Conservation (phyloP, 2,888 invertebrate genomes). For the Serripes groenlandicus region DNA sequence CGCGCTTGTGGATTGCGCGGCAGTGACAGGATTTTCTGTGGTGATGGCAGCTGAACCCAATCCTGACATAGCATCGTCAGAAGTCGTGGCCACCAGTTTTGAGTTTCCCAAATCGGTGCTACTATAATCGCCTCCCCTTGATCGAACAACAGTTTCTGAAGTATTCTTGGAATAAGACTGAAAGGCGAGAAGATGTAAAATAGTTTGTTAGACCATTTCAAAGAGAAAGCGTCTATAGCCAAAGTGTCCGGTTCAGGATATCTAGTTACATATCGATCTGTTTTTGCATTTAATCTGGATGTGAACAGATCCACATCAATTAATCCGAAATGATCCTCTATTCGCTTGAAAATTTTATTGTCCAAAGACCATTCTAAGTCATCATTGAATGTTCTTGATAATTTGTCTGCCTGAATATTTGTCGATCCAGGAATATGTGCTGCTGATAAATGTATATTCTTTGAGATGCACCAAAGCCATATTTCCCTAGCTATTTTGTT, state of each 20-base stretch:
- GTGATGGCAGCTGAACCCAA: too few species aligned
- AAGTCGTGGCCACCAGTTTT: constrained; percentile 37
- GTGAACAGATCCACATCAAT: constrained; percentile 48
- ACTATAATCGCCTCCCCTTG: constrained; percentile 35
- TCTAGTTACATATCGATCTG: constrained; percentile 28
- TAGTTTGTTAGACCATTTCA: constrained; percentile 35
- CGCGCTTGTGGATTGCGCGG: too few species aligned
- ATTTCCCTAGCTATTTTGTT: constrained; percentile 7
- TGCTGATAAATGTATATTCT: constrained; percentile 41
- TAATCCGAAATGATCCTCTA: background rate
- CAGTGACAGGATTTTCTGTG: too few species aligned
- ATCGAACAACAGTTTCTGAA: constrained; percentile 46
- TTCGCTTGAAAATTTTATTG: constrained; percentile 19
- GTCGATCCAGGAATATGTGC: constrained; percentile 36
- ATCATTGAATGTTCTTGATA: constrained; percentile 21
- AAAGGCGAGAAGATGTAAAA: constrained; percentile 60
- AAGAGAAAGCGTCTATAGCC: constrained; percentile 51
- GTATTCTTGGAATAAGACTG: constrained; percentile 39
- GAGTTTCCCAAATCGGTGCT: constrained; percentile 39
- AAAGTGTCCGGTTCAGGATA: constrained; percentile 39
- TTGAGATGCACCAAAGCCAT: constrained; percentile 38
- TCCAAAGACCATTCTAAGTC: constrained; percentile 39
- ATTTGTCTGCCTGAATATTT: constrained; percentile 34
- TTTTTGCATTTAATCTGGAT: constrained; percentile 36
- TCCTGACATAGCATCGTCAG: too few species aligned